These are phyloP conservation scores for Actinemys pallida DNA, from an alignment of 2,113 vertebrate genomes.

Conservation along the genomic window DNA sequence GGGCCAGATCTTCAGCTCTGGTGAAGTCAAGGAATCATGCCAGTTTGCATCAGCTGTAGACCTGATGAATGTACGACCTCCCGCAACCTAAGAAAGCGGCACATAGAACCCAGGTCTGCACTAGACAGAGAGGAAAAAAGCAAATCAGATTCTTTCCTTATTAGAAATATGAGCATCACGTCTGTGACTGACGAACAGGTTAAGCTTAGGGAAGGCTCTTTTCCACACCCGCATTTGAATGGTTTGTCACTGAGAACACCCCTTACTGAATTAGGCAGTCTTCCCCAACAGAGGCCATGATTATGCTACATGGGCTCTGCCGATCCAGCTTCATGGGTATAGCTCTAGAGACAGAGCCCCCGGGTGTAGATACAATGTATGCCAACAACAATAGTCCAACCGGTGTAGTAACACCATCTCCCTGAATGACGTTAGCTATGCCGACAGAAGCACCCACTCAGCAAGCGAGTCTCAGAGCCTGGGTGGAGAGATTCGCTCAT, in stretches of 20 bases:
- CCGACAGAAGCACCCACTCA: neutral
- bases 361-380: neutral
- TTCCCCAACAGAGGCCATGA: neutral
- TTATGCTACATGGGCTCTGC: neutral
- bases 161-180: neutral
- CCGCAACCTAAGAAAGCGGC: neutral
- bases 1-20: neutral
- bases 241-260: neutral
- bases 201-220: neutral
- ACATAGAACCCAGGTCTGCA: neutral
- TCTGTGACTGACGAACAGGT: neutral
- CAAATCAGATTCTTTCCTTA: neutral
- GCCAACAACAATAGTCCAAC: neutral
- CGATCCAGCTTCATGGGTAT: neutral
- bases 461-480: neutral
- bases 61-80: neutral
- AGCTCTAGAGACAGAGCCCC: neutral
- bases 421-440: neutral
- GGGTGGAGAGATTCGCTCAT: neutral
- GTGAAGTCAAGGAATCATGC: neutral
- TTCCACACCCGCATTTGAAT: neutral
- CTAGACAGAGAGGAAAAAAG: neutral
- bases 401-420: neutral
- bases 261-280: neutral
- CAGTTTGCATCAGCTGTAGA: neutral